Base-by-base conservation (phyloP, 2,888 invertebrate species). In the Sicus ferrugineus region DNA sequence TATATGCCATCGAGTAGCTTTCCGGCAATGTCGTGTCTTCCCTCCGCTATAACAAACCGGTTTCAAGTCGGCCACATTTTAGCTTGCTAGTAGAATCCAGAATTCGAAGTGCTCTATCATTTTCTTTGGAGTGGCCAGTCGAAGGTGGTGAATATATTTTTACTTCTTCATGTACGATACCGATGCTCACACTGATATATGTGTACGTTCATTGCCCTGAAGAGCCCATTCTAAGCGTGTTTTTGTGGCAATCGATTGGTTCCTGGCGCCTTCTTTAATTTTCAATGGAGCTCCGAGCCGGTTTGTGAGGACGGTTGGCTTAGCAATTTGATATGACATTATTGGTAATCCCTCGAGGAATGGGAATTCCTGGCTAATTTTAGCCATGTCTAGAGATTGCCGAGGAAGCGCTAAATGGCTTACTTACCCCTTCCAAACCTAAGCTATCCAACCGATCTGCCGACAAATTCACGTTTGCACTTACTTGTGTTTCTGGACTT, bases 1-100 rank as follows among this genome's bases (percentile, higher is more conserved):
- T 69, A 21, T 54, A 66, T 11, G 75, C 78, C 50, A 42, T 42
- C 4, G 42, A 9, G 42, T 42, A 42, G 16, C 42, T 42, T 16
- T 42, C n/a, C n/a, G n/a, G n/a, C n/a, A n/a, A n/a, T n/a, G n/a
- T n/a, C n/a, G n/a, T n/a, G n/a, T n/a, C n/a, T n/a, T n/a, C n/a
- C n/a, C n/a, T n/a, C n/a, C n/a, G n/a, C n/a, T n/a, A n/a, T n/a
- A n/a, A n/a, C n/a, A n/a, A n/a, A n/a, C n/a, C n/a, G n/a, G n/a
- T n/a, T n/a, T n/a, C n/a, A n/a, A n/a, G n/a, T n/a, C n/a, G n/a
- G n/a, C n/a, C n/a, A n/a, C n/a, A n/a, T n/a, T n/a, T n/a, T n/a
- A n/a, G n/a, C n/a, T n/a, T n/a, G n/a, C n/a, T n/a, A n/a, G n/a
- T n/a, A n/a, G n/a, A n/a, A n/a, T n/a, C n/a, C n/a, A n/a, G n/a